Percentiles rank a stretch among this genome's conserved stretches.
phyloP scores from a whole-genome alignment of 2,113 vertebrate species.

The Bettongia penicillata region DNA sequence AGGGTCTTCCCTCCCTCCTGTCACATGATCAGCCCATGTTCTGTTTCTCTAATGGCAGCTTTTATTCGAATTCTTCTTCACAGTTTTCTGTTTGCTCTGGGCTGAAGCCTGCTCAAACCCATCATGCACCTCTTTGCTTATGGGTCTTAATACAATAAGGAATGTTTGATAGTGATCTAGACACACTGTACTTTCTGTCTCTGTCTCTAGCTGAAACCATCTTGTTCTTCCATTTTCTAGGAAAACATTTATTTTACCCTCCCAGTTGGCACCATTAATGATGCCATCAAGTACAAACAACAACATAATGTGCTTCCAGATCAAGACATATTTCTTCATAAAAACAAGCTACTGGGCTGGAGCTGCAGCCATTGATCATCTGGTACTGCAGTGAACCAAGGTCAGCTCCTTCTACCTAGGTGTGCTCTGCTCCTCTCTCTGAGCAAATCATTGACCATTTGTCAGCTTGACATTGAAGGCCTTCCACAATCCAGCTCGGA shows the following conservation, averaged over 20 bases:
- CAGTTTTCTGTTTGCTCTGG: background rate
- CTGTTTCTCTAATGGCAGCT: background rate
- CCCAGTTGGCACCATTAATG: background rate
- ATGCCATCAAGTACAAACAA: slow-evolving; percentile 30
- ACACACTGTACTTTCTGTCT: slow-evolving; percentile 37
- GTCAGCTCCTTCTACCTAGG: background rate
- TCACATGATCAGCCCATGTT: background rate
- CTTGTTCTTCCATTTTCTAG: slow-evolving; percentile 29
- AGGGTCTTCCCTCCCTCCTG: background rate
- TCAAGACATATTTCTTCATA: slow-evolving; percentile 17
- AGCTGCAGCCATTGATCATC: slow-evolving; percentile 28
- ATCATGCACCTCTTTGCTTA: slow-evolving; percentile 9
- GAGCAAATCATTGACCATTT: background rate
- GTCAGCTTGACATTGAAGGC: background rate
- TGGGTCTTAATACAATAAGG: slow-evolving; percentile 47
- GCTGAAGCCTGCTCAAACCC: background rate
- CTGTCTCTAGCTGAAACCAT: slow-evolving; percentile 39
- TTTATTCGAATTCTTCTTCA: background rate
- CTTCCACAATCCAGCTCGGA: background rate
- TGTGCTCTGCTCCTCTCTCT: background rate
- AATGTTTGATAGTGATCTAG: slow-evolving; percentile 42
- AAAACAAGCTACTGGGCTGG: slow-evolving; percentile 23
- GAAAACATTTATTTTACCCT: slow-evolving; percentile 53
- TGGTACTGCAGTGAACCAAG: background rate
- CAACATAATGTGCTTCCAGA: slow-evolving; percentile 20